Evolutionary conservation across 2,888 invertebrate genomes (phyloP).

Genomic region (Neocrepidodera transversa): DNA sequence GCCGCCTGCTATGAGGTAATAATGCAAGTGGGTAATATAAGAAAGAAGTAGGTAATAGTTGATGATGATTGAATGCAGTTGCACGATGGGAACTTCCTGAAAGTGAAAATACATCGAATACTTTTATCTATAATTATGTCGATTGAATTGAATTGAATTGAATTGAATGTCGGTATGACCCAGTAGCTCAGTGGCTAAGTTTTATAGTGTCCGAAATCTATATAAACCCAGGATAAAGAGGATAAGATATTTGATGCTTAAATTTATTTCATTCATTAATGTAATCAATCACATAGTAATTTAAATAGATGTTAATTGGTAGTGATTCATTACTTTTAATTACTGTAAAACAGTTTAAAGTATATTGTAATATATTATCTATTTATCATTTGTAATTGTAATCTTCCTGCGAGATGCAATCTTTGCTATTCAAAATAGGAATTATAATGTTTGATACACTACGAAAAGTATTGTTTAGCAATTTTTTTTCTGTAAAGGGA

Average conservation of each 20-base stretch:
- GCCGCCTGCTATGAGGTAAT: constrained; percentile 26
- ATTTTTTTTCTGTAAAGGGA: too few relatives aligned
- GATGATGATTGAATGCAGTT: neutral
- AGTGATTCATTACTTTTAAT: constrained; percentile 13
- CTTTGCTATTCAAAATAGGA: neutral
- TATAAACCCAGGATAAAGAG: too few relatives aligned
- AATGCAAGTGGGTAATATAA: constrained; percentile 2
- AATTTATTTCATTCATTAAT: constrained; percentile 4
- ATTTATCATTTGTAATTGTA: constrained; percentile 2
- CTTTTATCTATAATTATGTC: neutral
- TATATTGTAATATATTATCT: constrained; percentile 1
- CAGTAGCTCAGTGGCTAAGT: too few relatives aligned
- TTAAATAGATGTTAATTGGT: constrained; percentile 9
- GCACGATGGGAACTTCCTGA: constrained; percentile 5
- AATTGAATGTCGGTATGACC: too few relatives aligned
- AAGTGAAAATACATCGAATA: constrained; percentile 7
- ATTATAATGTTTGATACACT: too few relatives aligned
- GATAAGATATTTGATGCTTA: too few relatives aligned
- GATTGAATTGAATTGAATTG: too few relatives aligned
- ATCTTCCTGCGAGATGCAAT: neutral
- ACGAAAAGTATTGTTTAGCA: too few relatives aligned
- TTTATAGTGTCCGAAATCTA: too few relatives aligned
- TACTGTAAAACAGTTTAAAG: constrained; percentile 8
- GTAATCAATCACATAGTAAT: constrained; percentile 3
- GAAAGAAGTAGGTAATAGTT: constrained; percentile 8